Percentiles rank a stretch among this genome's conserved stretches.
Conservation (phyloP, 53 echinoderm and acorn worm species). For the Pentamera pediparva region DNA sequence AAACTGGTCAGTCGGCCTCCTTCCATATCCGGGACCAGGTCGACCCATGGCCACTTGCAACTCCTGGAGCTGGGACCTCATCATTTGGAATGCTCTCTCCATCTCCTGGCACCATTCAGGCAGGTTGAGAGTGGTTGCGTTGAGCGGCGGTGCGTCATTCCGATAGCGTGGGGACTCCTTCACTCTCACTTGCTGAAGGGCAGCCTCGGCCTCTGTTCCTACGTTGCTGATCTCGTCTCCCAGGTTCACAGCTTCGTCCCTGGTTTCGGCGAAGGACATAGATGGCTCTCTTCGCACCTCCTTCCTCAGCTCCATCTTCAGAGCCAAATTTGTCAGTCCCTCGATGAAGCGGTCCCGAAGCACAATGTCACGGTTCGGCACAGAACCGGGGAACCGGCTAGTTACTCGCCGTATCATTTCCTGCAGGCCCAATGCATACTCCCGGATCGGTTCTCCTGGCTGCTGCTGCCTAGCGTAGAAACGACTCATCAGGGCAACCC, state of each 20-base stretch:
- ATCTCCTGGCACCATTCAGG: not conserved
- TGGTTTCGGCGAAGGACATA: not conserved
- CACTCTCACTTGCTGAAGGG: not conserved
- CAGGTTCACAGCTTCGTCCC: not conserved
- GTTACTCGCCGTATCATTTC: not conserved
- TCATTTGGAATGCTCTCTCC: not conserved
- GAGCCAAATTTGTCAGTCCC: not conserved
- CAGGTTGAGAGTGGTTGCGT: not conserved
- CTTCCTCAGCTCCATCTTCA: not conserved
- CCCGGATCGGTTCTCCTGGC: not conserved
- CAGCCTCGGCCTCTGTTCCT: not conserved
- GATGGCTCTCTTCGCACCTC: not conserved
- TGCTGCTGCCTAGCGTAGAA: not conserved
- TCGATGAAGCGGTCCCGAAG: not conserved
- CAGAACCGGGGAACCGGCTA: not conserved
- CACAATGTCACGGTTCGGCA: not conserved
- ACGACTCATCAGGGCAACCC: not conserved
- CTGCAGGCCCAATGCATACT: not conserved
- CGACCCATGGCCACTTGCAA: conserved; percentile 8
- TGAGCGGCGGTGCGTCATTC: not conserved
- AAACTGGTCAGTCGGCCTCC: not conserved
- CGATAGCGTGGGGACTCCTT: not conserved
- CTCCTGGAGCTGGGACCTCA: not conserved
- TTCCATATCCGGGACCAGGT: not conserved
- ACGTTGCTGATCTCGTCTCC: not conserved